Conservation (phyloP, 2,113 vertebrate genomes). For the Pelmatolapia mariae region DNA sequence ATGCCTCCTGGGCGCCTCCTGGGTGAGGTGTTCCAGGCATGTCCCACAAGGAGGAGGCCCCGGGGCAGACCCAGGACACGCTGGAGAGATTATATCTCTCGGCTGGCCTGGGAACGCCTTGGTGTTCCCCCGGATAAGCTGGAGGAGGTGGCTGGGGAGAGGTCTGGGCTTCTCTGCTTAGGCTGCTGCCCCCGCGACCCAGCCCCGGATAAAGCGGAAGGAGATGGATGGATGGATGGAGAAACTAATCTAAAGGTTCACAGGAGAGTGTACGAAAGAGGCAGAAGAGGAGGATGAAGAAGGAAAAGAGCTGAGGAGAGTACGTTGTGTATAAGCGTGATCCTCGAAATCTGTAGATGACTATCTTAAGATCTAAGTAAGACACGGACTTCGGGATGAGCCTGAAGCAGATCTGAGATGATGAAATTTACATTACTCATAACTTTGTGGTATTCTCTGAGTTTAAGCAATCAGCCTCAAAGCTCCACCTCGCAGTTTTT, state of each 20-base stretch:
- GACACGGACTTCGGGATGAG: neutral
- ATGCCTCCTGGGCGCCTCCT: too few species aligned
- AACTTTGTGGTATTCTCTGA: neutral
- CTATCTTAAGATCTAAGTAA: neutral
- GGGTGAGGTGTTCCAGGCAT: too few species aligned
- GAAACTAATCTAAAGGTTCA: neutral
- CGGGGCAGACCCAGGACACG: too few species aligned
- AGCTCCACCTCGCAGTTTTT: neutral
- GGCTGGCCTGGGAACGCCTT: fast-evolving
- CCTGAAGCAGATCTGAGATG: neutral
- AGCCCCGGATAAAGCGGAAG: fast-evolving
- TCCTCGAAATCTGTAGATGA: neutral
- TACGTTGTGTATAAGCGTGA: neutral
- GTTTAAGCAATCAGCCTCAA: neutral
- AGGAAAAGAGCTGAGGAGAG: neutral
- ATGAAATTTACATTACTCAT: neutral
- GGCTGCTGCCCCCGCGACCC: fast-evolving
- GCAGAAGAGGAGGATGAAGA: neutral
- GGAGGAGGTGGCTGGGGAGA: fast-evolving
- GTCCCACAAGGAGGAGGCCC: too few species aligned
- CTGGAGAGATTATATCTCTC: neutral
- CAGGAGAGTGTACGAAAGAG: neutral
- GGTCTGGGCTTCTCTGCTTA: neutral
- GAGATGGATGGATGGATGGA: too few species aligned
- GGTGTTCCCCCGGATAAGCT: neutral